Evolutionary conservation across 1,140 invertebrate species (phyloP).

Genomic region (Bombus pascuorum): DNA sequence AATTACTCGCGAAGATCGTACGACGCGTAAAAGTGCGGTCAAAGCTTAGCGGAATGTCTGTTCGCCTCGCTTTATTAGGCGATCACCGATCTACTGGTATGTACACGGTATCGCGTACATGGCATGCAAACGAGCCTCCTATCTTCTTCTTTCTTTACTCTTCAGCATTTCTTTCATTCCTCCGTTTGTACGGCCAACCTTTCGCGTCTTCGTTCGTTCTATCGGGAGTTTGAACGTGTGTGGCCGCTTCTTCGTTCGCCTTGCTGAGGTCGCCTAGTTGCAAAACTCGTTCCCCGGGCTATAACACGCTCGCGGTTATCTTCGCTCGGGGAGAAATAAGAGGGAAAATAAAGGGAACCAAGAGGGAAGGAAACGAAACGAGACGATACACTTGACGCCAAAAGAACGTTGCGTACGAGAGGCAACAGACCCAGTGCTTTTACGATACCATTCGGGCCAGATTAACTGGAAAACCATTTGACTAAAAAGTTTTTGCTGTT

Average conservation of each 20-base stretch:
- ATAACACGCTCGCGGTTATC: constrained; percentile 52
- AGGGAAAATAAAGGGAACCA: constrained; percentile 33
- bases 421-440: constrained; percentile 2
- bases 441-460: neutral
- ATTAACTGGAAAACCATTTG: neutral
- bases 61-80: constrained; percentile 69
- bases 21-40: constrained; percentile 38
- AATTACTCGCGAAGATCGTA: constrained; percentile 19
- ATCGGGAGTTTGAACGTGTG: constrained; percentile 1
- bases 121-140: constrained; percentile 71
- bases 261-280: constrained; percentile 75
- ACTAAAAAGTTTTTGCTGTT: neutral
- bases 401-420: constrained; percentile 4
- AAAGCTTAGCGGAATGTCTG: constrained; percentile 46
- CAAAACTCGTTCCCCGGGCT: constrained; percentile 72
- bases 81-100: constrained; percentile 55
- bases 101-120: constrained; percentile 25
- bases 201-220: constrained; percentile 20
- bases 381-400: constrained; percentile 23
- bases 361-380: neutral
- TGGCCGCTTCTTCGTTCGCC: constrained; percentile 66
- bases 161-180: neutral
- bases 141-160: neutral
- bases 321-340: constrained; percentile 19
- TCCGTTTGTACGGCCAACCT: neutral